A percentile compares a stretch with the other conserved stretches of the same genome.
Evolutionary conservation across 1,140 invertebrate species (phyloP).

Genomic region (Lithobius niger): DNA sequence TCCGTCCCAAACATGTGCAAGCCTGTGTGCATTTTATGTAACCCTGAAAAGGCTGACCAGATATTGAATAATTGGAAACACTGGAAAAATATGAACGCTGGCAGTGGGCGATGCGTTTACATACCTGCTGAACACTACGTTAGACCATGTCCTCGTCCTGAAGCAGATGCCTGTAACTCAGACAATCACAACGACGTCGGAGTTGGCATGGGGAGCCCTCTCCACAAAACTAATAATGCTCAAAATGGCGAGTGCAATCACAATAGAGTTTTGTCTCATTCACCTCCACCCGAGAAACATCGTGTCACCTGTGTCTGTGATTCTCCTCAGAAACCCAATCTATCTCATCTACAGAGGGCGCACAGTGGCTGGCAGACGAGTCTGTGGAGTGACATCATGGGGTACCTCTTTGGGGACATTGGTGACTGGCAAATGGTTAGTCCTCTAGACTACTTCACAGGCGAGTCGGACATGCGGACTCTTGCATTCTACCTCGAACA

Average conservation of each 20-base stretch:
- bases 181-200: too few species aligned
- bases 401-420: background rate
- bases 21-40: constrained; percentile 5
- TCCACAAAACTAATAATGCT: too few species aligned
- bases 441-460: constrained; percentile 34
- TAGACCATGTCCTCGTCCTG: too few species aligned
- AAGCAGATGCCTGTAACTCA: too few species aligned
- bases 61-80: background rate
- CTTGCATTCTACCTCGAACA: constrained; percentile 35
- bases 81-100: background rate
- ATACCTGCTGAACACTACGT: too few species aligned
- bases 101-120: too few species aligned
- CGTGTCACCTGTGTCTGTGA: too few species aligned
- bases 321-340: too few species aligned
- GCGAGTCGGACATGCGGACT: constrained; percentile 31
- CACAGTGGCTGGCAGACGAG: background rate
- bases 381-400: background rate
- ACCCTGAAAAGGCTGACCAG: background rate
- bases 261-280: too few species aligned
- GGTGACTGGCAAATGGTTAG: constrained; percentile 26
- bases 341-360: background rate
- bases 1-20: background rate
- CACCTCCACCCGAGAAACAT: too few species aligned
- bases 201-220: too few species aligned
- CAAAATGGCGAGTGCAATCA: too few species aligned